Base-by-base conservation (phyloP, 92 coral and sea anemone species). In the Palythoa caribaeorum region DNA sequence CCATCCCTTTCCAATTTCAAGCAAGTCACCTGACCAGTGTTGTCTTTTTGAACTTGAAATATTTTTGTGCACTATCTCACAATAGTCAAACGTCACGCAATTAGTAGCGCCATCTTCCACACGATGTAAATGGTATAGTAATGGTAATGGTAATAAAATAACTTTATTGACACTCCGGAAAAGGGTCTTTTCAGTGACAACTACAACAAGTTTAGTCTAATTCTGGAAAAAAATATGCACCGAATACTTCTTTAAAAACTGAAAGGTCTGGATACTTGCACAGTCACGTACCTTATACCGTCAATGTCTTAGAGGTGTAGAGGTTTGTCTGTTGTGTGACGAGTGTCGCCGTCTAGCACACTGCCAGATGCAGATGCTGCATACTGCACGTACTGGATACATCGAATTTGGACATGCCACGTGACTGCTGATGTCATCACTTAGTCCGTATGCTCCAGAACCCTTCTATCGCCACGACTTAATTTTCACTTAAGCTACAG, bases 71-170 rank as follows among this genome's bases (percentile, higher is more conserved):
- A 60, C 17, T 60, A 60, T 60, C 68, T 60, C 68, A 60, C 51
- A 71, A 36, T 37, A 71, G 76, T 71, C 76, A 37, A 71, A 71
- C 76, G 50, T 71, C 76, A 71, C 76, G 76, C 76, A 48, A 71
- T 71, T 71, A 71, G 47, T 71, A 71, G 76, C 76, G 48, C 36
- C 76, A 71, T 71, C 76, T 71, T 71, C 76, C 76, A 71, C 76
- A 71, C 76, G 76, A 71, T 71, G 76, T 12, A 71, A 71, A 71
- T 71, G 76, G 76, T 71, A 36, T 35, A 71, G 76, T 71, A 71
- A 71, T 71, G 76, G 76, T 71, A 71, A 71, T 69, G 73, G 73
- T 71, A 71, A 71, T 69, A 38, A 38, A 1, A 71, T 35, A 71
- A 71, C 76, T 71, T 37, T 71, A 71, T 71, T 71, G 76, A 71